These are phyloP conservation scores for Oncopodura yosiiana DNA, from an alignment of 1,140 invertebrate species.

Conservation along the genomic window DNA sequence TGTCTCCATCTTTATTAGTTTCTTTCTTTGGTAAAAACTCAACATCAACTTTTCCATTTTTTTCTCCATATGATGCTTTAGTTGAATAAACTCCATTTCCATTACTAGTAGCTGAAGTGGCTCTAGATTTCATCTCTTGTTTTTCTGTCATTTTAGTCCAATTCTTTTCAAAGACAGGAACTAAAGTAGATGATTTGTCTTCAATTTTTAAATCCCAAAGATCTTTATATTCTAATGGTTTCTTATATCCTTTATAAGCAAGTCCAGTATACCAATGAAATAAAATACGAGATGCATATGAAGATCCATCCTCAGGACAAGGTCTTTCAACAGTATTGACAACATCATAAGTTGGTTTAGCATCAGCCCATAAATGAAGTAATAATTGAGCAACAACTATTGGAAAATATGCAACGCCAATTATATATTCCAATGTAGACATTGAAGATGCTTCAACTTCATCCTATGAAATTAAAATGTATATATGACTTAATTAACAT, in stretches of 20 bases:
- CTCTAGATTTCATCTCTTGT: constrained; percentile 37
- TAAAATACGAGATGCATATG: constrained; percentile 10
- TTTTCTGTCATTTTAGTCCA: constrained; percentile 45
- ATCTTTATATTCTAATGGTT: constrained; percentile 10
- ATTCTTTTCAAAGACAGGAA: constrained; percentile 72
- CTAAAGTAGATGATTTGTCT: constrained; percentile 51
- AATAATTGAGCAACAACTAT: constrained; percentile 60
- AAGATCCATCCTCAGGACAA: constrained; percentile 11
- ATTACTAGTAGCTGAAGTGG: background rate
- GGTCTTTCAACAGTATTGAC: constrained; percentile 10
- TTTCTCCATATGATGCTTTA: background rate
- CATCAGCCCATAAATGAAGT: constrained; percentile 62
- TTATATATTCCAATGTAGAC: constrained; percentile 39
- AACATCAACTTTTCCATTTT: background rate
- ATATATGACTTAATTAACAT: background rate
- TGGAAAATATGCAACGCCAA: constrained; percentile 72
- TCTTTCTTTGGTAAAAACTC: too few species aligned
- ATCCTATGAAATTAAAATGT: background rate
- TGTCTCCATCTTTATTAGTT: constrained; percentile 38
- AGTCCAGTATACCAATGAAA: constrained; percentile 22
- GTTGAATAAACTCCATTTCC: background rate
- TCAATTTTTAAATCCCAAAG: constrained; percentile 21
- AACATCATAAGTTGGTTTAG: background rate
- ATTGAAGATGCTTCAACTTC: background rate
- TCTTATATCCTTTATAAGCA: constrained; percentile 12